A percentile compares a stretch with the other conserved stretches of the same genome.
phyloP scores from a whole-genome alignment of 2,888 invertebrate genomes.

The Chloroclystis v-ata region DNA sequence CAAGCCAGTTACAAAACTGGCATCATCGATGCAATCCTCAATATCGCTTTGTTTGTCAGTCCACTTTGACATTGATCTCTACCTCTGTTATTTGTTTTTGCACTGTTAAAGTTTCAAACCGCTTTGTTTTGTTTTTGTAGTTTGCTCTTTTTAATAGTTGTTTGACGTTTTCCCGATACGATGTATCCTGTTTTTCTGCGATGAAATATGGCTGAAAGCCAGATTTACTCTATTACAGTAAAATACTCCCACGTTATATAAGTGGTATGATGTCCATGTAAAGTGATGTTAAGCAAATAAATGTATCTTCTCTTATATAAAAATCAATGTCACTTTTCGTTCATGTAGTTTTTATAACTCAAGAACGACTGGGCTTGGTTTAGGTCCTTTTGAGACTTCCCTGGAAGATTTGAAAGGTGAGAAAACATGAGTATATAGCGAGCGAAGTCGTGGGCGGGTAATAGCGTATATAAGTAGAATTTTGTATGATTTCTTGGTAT shows the following conservation, averaged over 20 bases:
- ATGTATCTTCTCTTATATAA: too few relatives aligned
- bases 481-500: too few relatives aligned
- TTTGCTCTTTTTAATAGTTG: conserved; percentile 23
- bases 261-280: neutral
- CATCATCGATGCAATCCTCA: conserved; percentile 23
- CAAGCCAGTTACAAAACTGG: conserved; percentile 28
- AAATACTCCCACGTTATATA: conserved; percentile 1
- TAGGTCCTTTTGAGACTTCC: too few relatives aligned
- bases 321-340: too few relatives aligned
- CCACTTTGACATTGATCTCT: conserved; percentile 35
- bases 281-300: too few relatives aligned
- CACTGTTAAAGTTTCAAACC: conserved; percentile 25
- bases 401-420: too few relatives aligned
- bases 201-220: conserved; percentile 13
- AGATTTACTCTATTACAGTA: conserved; percentile 11
- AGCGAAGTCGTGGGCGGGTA: too few relatives aligned
- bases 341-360: too few relatives aligned
- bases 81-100: conserved; percentile 33
- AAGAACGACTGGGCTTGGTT: too few relatives aligned
- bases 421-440: too few relatives aligned
- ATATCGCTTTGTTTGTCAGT: conserved; percentile 29
- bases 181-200: conserved; percentile 15
- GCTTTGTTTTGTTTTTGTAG: conserved; percentile 29
- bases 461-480: too few relatives aligned
- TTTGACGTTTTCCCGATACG: conserved; percentile 24